A percentile compares a stretch with the other conserved stretches of the same genome.
Evolutionary conservation across 2,113 vertebrate genomes (phyloP).

Genomic region (Vireo altiloquus): DNA sequence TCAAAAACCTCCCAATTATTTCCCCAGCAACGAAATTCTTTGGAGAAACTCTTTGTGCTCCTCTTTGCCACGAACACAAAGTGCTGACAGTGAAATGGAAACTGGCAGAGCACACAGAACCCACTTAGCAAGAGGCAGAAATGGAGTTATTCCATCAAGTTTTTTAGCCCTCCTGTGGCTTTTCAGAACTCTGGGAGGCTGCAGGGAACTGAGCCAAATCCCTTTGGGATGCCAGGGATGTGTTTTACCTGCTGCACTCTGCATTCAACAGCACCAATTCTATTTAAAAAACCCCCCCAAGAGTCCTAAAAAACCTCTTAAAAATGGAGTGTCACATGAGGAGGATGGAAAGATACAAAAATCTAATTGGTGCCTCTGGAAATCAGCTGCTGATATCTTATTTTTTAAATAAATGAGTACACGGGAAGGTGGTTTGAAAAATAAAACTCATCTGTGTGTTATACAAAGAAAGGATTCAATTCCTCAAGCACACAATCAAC

Average conservation of each 20-base stretch:
- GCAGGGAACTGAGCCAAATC: background rate
- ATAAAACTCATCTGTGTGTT: background rate
- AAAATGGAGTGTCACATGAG: background rate
- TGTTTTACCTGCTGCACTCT: background rate
- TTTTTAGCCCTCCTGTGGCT: slow-evolving; percentile 36
- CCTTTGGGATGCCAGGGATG: background rate
- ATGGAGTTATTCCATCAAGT: background rate
- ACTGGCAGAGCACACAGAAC: background rate
- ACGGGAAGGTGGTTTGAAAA: background rate
- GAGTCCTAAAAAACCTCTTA: background rate
- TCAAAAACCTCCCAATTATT: fast-evolving
- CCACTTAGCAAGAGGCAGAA: background rate
- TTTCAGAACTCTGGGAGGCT: background rate
- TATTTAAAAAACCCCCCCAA: background rate
- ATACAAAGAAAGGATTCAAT: background rate
- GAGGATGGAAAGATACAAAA: background rate
- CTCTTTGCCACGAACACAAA: background rate
- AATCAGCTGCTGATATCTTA: background rate
- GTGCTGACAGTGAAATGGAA: background rate
- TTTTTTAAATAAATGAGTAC: background rate
- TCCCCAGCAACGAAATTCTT: background rate
- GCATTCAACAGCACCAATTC: background rate
- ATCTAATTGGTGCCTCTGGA: background rate
- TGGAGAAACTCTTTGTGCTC: background rate
- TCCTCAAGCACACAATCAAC: background rate